These are phyloP conservation scores for Scophthalmus maximus DNA, from an alignment of 2,113 vertebrate genomes.

Conservation along the genomic window DNA sequence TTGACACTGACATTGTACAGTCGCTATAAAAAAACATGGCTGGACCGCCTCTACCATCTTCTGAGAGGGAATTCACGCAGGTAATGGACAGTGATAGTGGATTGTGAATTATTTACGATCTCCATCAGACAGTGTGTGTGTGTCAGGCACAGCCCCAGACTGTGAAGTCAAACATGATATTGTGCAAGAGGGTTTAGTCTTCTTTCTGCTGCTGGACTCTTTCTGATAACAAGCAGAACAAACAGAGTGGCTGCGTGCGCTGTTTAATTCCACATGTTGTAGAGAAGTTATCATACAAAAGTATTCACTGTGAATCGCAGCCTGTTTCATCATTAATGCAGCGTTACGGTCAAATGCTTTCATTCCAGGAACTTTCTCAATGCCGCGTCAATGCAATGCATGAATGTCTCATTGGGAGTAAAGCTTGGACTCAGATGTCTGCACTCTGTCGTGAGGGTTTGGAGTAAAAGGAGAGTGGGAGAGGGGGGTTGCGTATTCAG, in stretches of 20 bases:
- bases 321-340: neutral
- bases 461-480: neutral
- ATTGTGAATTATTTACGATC: conserved; percentile 74
- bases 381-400: neutral
- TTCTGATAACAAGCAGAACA: neutral
- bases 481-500: neutral
- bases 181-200: conserved; percentile 16
- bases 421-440: neutral
- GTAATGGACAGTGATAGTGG: conserved; percentile 52
- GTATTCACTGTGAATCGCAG: neutral
- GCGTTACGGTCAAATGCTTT: neutral
- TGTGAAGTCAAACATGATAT: conserved; percentile 56
- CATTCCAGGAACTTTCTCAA: neutral
- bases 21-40: too few relatives aligned
- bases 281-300: conserved; percentile 3
- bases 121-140: conserved; percentile 53
- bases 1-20: too few relatives aligned
- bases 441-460: neutral
- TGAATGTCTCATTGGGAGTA: neutral
- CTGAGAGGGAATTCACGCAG: conserved; percentile 47
- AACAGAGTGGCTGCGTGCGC: conserved; percentile 4
- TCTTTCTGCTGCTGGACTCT: conserved; percentile 30
- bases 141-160: conserved; percentile 48
- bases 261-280: conserved; percentile 2
- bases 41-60: too few relatives aligned